Conservation (phyloP, 2,888 invertebrate species). For the Apotomis betuletana region DNA sequence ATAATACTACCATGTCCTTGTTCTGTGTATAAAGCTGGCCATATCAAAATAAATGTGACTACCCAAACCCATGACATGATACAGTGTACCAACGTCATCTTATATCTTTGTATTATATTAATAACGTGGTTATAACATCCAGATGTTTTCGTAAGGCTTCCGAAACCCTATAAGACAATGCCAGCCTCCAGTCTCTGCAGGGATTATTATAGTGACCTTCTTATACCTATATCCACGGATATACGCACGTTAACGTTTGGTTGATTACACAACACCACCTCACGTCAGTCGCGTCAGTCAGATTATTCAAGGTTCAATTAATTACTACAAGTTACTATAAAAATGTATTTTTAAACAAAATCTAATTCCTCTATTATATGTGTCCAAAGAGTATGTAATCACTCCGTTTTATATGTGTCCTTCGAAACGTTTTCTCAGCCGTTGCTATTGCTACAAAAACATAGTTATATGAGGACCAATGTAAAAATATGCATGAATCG, state of each 20-base stretch:
- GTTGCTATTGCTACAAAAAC: slow-evolving; percentile 18
- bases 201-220: not conserved
- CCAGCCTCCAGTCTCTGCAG: no score
- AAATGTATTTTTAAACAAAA: not conserved
- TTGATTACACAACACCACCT: slow-evolving; percentile 11
- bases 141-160: not conserved
- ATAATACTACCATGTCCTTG: not conserved
- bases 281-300: slow-evolving; percentile 14
- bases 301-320: slow-evolving; percentile 17
- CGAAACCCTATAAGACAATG: not conserved
- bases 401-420: slow-evolving; percentile 25
- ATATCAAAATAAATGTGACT: no score
- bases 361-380: slow-evolving; percentile 1
- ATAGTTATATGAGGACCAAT: not conserved
- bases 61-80: no score
- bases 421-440: slow-evolving; percentile 31
- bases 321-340: slow-evolving; percentile 1
- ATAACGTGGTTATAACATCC: no score
- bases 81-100: no score
- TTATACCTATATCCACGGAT: not conserved
- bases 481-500: not conserved
- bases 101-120: no score
- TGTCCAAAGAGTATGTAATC: no score
- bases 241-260: not conserved
- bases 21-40: no score